A percentile compares a stretch with the other conserved stretches of the same genome.
These are phyloP conservation scores for Cyanoderma ruficeps DNA, from an alignment of 2,113 vertebrate genomes.

Conservation along the genomic window DNA sequence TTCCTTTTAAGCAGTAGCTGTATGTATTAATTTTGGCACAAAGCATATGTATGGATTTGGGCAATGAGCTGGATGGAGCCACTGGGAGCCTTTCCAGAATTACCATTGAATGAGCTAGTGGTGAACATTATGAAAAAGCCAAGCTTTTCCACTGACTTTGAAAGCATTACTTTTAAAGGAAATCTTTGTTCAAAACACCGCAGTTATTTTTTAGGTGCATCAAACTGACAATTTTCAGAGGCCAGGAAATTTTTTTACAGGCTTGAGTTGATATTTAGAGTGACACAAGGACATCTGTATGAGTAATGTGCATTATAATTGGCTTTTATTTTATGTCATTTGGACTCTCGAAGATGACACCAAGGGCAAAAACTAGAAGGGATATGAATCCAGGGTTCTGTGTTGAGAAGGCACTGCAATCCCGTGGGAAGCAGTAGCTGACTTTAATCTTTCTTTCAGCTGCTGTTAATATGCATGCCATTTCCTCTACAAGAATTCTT, in stretches of 20 bases:
- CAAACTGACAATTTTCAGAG: not conserved
- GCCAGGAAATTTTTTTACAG: not conserved
- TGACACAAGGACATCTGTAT: not conserved
- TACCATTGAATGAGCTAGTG: not conserved
- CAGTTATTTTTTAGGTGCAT: not conserved
- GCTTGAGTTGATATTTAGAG: not conserved
- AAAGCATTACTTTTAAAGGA: not conserved
- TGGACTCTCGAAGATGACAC: not conserved
- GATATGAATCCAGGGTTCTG: not conserved
- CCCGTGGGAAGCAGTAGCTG: conserved; percentile 23
- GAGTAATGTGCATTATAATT: not conserved
- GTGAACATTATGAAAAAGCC: not conserved
- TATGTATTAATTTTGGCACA: conserved; percentile 35
- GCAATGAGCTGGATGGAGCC: not conserved
- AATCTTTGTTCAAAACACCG: not conserved
- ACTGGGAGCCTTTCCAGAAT: conserved; percentile 11
- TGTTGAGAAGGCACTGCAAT: not conserved
- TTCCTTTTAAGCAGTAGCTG: not conserved
- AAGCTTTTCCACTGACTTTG: not conserved
- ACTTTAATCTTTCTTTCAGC: conserved; percentile 47
- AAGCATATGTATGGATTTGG: not conserved
- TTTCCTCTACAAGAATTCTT: not conserved
- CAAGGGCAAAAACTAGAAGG: not conserved
- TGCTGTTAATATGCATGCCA: not conserved
- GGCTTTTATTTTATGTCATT: not conserved